Base-by-base conservation (phyloP, 2,888 invertebrate species). In the Euplagia quadripunctaria region DNA sequence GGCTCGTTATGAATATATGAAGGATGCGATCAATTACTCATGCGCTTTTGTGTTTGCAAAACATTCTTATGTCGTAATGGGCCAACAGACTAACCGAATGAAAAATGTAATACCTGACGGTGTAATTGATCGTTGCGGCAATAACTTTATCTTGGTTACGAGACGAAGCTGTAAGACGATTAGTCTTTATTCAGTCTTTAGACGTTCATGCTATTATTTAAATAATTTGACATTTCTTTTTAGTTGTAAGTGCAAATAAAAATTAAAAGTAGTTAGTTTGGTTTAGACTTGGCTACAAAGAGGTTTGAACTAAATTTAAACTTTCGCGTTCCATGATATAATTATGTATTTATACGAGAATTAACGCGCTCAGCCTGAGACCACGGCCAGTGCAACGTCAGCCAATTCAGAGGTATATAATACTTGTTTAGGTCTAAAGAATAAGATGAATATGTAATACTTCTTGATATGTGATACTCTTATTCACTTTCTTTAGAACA, bases 1-100 rank as follows among this genome's bases (percentile, higher is more conserved):
- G 76, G 79, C 73, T 76, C 71, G 84, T 84, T 86, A 84, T 84
- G 80, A 85, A 84, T 42, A 43, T 81, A 76, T 81, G 83, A 88
- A 78, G 79, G 81, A 88, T 88, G 85, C 81, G 71, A 43, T 79
- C 82, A 79, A 89, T 89, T 86, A 87, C 81, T 89, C 87, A 86
- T 79, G 65, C 74, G 79, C 78, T 76, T 80, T 61, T 31, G 61
- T 61, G 14, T 87, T 79, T 77, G 82, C 66, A 74, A 79, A 81
- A 82, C 74, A 83, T 82, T 82, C 79, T 82, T 79, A 68, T 51
- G 51, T 43, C 61, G 73, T 79, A 79, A 79, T 80, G 72, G 70
- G 52, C 52, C 43, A 71, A 75, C 75, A 75, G 70, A 71, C 52
- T 61, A 73, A 78, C 64, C 74, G 8, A 31, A 72, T 72, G 72